Base-by-base conservation (phyloP, 1,140 invertebrate species). In the Drosophila sp. region DNA sequence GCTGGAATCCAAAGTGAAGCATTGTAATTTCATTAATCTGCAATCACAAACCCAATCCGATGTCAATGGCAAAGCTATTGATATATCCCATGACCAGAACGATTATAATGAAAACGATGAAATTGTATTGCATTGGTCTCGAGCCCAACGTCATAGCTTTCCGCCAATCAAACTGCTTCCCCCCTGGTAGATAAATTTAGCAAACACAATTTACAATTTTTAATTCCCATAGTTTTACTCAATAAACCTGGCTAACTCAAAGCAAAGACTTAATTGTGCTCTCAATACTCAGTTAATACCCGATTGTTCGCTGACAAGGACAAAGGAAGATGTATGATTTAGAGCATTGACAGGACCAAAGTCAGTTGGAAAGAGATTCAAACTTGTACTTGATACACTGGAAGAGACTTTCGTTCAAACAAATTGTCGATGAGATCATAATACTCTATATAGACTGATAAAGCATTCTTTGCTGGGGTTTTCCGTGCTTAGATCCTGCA, bases 101-200 rank as follows among this genome's bases (percentile, higher is more conserved):
- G 23, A 23, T 10, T 47, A 60, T 8, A 56, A 35, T 44, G 10
- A 60, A n/a, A 44, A 27, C 11, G 10, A 76, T 1, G 54, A 66
- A 4, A 41, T 67, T 7, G 50, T 74, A 47, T 74, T 81, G 55
- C 81, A 70, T 38, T 85, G 81, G 82, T 70, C 70, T 47, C 76
- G 81, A 10, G 30, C 70, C 4, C 44, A 55, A 1, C 60, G 61
- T 2, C 8, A 67, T 2, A 55, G 41, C 3, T 71, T 63, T 63
- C 4, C 56, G 3, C 4, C 73, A 1, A 85, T 84, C 32, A 77
- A 80, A 41, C n/a, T 85, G 29, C 30, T 71, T 65, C 67, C 81
- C 2, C 81, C 81, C 3, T 84, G 81, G 81, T 80, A 85, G 54
- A 61, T 29, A 7, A 11, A 54, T 35, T 27, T 11, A 25, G 2